These are phyloP conservation scores for Pantherophis guttatus DNA, from an alignment of 2,113 vertebrate species.

Conservation along the genomic window DNA sequence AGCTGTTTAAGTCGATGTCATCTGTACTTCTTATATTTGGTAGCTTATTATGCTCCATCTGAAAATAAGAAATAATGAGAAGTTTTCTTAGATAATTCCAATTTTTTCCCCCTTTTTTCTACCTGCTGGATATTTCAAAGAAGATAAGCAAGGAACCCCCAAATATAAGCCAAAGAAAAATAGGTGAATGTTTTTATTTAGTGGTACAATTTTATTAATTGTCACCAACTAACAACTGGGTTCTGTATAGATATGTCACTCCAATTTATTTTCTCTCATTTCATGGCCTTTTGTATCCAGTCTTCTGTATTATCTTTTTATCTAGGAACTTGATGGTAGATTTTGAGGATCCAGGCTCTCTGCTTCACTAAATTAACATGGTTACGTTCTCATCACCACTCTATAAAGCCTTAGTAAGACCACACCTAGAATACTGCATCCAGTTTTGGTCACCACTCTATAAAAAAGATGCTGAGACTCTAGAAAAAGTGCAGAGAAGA, in stretches of 20 bases:
- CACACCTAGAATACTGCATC: too few species aligned
- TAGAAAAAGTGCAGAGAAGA: too few species aligned
- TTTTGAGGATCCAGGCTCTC: not conserved
- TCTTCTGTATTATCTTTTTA: not conserved
- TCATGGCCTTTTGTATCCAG: not conserved
- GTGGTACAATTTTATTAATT: not conserved
- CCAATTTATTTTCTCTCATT: not conserved
- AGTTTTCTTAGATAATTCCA: not conserved
- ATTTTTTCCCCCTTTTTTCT: not conserved
- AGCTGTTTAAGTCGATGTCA: slow-evolving; percentile 75
- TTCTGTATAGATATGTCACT: not conserved
- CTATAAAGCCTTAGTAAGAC: too few species aligned
- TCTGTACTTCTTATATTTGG: slow-evolving; percentile 73
- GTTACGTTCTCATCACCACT: not conserved
- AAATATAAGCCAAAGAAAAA: not conserved
- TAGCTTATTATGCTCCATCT: slow-evolving; percentile 79
- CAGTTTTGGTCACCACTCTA: too few species aligned
- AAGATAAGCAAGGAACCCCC: not conserved
- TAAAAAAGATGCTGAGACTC: too few species aligned
- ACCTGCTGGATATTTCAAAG: not conserved
- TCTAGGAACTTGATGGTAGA: not conserved
- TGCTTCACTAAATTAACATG: not conserved
- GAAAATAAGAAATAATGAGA: slow-evolving; percentile 11
- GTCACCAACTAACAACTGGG: not conserved
- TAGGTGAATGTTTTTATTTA: not conserved